phyloP scores from a whole-genome alignment of 2,797 vertebrate species.

The Cottoperca gobio region DNA sequence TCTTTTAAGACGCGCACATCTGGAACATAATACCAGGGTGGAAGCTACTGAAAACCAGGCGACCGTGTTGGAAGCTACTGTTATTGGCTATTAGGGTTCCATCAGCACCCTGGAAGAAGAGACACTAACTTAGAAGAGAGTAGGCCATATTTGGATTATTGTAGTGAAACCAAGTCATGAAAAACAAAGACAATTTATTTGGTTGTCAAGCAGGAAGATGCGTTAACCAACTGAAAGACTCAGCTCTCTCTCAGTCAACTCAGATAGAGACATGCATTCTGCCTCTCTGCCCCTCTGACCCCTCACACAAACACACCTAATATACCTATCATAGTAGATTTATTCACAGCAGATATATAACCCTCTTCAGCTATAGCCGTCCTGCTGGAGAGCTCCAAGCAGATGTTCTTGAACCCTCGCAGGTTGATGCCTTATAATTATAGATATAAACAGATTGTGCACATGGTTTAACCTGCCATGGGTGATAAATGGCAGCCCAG shows the following conservation, averaged over 20 bases:
- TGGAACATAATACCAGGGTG: not conserved
- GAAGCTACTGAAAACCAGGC: not conserved
- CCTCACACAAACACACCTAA: conserved; percentile 48
- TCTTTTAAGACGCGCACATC: not conserved
- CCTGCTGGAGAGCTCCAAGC: conserved; percentile 48
- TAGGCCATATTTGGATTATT: conserved; percentile 14
- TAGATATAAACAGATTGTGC: conserved; percentile 81
- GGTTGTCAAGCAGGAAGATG: conserved; percentile 21
- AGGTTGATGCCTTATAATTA: conserved; percentile 78
- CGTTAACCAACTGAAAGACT: conserved; percentile 18
- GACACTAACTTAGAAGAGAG: not conserved
- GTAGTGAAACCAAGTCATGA: not conserved
- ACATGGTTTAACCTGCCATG: conserved; percentile 77
- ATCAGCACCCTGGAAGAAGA: not conserved
- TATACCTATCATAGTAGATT: conserved; percentile 53
- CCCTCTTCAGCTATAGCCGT: conserved; percentile 36
- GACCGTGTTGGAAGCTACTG: not conserved
- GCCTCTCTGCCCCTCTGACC: conserved; percentile 10
- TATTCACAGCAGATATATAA: conserved; percentile 49
- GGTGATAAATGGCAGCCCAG: conserved; percentile 77
- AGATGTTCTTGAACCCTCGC: conserved; percentile 75
- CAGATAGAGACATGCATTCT: conserved; percentile 14
- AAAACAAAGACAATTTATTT: conserved; percentile 23
- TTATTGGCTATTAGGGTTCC: not conserved
- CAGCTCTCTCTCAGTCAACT: not conserved